Evolutionary conservation across 2,113 vertebrate genomes (phyloP), one percentile per base, ranked within the genome.

Genomic region (Rhinichthys klamathensis): DNA sequence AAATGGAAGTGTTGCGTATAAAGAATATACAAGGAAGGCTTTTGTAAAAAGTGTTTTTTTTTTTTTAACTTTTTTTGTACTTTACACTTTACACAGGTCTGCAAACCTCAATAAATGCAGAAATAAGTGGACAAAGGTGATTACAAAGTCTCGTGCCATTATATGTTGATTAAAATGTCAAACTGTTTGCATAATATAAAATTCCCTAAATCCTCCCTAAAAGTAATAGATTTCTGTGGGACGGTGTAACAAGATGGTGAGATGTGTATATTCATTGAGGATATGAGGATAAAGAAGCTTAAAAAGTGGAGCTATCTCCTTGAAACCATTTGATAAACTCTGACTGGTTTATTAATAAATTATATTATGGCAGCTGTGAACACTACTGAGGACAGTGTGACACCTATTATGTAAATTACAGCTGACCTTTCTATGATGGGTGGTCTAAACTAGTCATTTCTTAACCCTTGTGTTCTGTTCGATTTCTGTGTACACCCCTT

Each of bases 331-430:
- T 81, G 1, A 49, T 51, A 32, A 65, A 41, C 60, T 15, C 30
- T 1, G 18, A 30, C 8, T 35, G 54, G 18, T 10, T 61, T 63
- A 54, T 46, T 61, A 46, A 56, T 73, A 18, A 72, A 63, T 73
- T 9, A 61, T 65, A 32, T 32, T 63, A 46, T 69, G 61, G 83
- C 54, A 51, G 63, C 75, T 8, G 15, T 56, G 30, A 73, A 73
- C 41, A 65, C 18, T 56, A 58, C 25, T 63, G 58, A 84, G 72
- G 25, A 84, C 54, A 67, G 58, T 78, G 30, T 84, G 72, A 82
- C 70, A 84, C 23, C 18, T 46, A 41, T 44, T 74, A 41, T 80
- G 54, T 30, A 87, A 54, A 84, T 84, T 23, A 81, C 67, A 84
- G 72, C 61, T 87, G 67, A 84, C 82, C 78, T 79, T 25, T 27